Conservation (phyloP, 1,140 invertebrate genomes). For the fruit fly (Drosophila melanogaster) region DNA sequence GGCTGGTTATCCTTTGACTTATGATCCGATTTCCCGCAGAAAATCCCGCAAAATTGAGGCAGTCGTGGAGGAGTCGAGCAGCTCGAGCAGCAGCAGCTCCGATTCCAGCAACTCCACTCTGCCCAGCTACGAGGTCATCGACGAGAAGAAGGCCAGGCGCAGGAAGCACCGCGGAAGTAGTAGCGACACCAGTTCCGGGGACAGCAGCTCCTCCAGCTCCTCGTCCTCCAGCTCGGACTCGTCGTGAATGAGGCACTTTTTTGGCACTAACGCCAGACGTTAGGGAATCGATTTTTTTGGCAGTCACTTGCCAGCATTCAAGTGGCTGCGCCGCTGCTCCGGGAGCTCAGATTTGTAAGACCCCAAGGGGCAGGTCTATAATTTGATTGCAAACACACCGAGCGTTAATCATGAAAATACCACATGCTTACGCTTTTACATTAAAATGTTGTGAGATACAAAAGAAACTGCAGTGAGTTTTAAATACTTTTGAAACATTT, state of each 20-base stretch:
- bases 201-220: constrained; percentile 59
- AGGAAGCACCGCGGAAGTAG: constrained; percentile 54
- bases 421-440: not conserved
- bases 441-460: not conserved
- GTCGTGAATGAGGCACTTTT: constrained; percentile 52
- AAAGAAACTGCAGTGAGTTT: too few relatives aligned
- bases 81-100: constrained; percentile 63
- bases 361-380: constrained; percentile 12
- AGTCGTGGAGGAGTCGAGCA: constrained; percentile 74
- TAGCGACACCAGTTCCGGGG: constrained; percentile 62
- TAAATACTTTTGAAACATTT: too few relatives aligned
- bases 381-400: constrained; percentile 17
- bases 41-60: constrained; percentile 77
- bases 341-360: constrained; percentile 37
- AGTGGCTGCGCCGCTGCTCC: constrained; percentile 26
- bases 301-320: constrained; percentile 32
- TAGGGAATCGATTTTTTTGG: constrained; percentile 49
- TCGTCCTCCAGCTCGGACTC: constrained; percentile 70
- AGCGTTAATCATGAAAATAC: not conserved
- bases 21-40: constrained; percentile 20
- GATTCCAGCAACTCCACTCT: constrained; percentile 79
- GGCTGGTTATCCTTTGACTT: not conserved
- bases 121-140: constrained; percentile 83
- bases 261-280: constrained; percentile 53
- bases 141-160: constrained; percentile 72